These are phyloP conservation scores for Uloborus diversus DNA, from an alignment of 1,140 invertebrate genomes.

Conservation along the genomic window DNA sequence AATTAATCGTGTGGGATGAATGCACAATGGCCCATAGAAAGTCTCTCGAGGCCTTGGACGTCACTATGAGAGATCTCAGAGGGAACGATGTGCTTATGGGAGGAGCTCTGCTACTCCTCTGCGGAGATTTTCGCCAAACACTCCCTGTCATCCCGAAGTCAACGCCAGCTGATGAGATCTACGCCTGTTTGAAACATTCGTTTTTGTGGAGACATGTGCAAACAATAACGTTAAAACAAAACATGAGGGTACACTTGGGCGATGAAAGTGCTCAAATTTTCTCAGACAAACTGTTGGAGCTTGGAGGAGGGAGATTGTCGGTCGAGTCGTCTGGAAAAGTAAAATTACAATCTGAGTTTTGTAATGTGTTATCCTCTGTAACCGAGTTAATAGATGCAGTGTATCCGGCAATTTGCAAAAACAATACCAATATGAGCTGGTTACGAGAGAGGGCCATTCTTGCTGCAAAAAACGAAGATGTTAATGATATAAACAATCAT, in stretches of 20 bases:
- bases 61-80: too few species aligned
- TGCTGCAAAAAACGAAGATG: background rate
- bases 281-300: background rate
- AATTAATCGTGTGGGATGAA: too few species aligned
- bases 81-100: too few species aligned
- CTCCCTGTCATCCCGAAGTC: background rate
- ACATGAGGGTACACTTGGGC: background rate
- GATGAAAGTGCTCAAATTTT: background rate
- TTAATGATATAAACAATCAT: too few species aligned
- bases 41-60: too few species aligned
- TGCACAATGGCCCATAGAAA: too few species aligned
- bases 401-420: background rate
- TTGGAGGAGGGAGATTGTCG: background rate
- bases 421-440: background rate
- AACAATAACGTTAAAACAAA: background rate
- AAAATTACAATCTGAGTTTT: background rate
- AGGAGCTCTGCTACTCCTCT: too few species aligned
- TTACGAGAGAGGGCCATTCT: background rate
- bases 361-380: background rate
- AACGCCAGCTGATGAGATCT: background rate
- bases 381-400: constrained; percentile 60
- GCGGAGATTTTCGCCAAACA: constrained; percentile 1
- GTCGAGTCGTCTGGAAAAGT: background rate
- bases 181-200: background rate
- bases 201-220: background rate